phyloP scores from a whole-genome alignment of 2,113 vertebrate species.

The Oceanodroma tethys region DNA sequence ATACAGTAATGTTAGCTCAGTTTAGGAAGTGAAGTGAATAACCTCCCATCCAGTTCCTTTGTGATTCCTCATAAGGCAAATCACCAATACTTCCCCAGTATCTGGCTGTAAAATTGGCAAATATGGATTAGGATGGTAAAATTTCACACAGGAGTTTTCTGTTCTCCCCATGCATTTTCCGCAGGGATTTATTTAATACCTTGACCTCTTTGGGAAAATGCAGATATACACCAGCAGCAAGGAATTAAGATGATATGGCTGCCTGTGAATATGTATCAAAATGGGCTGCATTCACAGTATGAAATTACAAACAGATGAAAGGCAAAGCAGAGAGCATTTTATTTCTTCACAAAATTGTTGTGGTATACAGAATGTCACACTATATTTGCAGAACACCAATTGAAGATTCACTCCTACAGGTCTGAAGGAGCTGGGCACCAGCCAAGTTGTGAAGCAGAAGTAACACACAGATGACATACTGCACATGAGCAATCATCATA shows the following conservation, averaged over 20 bases:
- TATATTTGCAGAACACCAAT: neutral
- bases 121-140: constrained; percentile 11
- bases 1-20: neutral
- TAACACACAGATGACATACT: neutral
- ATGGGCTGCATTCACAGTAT: neutral
- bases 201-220: constrained; percentile 12
- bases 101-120: constrained; percentile 8
- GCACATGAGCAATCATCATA: neutral
- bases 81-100: neutral
- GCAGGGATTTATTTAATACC: constrained; percentile 53
- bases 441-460: neutral
- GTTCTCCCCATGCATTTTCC: neutral
- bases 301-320: neutral
- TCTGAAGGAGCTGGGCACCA: neutral
- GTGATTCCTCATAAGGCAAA: neutral
- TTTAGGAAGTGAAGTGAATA: neutral
- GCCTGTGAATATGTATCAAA: constrained; percentile 27
- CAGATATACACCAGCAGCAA: constrained; percentile 19
- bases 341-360: neutral
- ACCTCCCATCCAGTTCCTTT: neutral
- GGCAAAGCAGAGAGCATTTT: neutral
- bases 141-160: constrained; percentile 8
- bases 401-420: neutral
- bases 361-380: neutral
- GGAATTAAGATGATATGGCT: constrained; percentile 34